Conservation (phyloP, 2,888 invertebrate genomes). For the Drosophila cracens region DNA sequence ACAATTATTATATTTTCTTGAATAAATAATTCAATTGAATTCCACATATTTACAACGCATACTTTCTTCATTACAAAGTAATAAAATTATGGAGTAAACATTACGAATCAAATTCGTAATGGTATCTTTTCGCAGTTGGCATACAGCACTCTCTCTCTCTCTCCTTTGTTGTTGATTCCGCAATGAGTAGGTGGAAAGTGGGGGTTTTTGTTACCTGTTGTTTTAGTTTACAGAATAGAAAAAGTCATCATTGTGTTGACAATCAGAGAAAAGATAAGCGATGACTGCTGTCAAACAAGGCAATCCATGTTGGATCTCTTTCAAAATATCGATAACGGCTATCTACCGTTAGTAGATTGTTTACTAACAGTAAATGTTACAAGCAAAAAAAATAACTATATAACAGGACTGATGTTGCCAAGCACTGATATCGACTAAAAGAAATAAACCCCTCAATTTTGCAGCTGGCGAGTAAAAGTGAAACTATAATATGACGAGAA, state of each 20-base stretch:
- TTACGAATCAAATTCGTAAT: not conserved
- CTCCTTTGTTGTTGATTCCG: not conserved
- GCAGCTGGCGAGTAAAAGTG: constrained; percentile 67
- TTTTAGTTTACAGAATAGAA: constrained; percentile 4
- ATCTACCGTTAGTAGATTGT: constrained; percentile 46
- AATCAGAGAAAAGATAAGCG: constrained; percentile 40
- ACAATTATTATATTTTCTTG: not conserved
- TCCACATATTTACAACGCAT: not conserved
- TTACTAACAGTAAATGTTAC: constrained; percentile 55
- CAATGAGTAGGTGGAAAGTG: constrained; percentile 1
- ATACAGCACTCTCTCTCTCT: not conserved
- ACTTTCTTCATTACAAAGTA: not conserved
- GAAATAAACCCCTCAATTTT: not conserved
- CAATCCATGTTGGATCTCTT: constrained; percentile 65
- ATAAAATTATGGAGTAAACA: not conserved
- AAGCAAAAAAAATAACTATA: not conserved
- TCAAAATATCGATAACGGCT: constrained; percentile 57
- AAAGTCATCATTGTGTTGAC: constrained; percentile 36
- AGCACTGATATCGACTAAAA: constrained; percentile 19
- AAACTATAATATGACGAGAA: constrained; percentile 35
- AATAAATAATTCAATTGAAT: not conserved
- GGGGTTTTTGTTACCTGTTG: constrained; percentile 25
- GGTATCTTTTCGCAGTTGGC: not conserved
- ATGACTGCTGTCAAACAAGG: constrained; percentile 51
- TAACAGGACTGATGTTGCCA: constrained; percentile 45